phyloP scores from a whole-genome alignment of 2,797 vertebrate species.

The Austrolebias charrua region DNA sequence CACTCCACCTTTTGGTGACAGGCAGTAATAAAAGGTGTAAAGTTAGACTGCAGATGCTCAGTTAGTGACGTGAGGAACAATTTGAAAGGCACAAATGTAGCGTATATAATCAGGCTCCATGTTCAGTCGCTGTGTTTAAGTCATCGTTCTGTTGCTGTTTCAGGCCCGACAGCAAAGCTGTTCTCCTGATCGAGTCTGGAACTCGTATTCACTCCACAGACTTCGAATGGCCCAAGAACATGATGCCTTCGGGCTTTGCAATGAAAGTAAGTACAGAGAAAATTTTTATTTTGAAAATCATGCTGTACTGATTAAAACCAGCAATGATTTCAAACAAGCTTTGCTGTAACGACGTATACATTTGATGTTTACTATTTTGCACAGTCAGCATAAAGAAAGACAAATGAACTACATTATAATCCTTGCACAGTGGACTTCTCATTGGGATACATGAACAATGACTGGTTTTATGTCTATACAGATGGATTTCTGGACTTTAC shows the following conservation, averaged over 20 bases:
- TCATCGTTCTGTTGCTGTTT: conserved; percentile 15
- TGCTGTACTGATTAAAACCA: background rate
- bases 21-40: too few species aligned
- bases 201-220: conserved; percentile 94
- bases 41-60: too few species aligned
- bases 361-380: background rate
- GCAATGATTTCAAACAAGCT: background rate
- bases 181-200: conserved; percentile 93
- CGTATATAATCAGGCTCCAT: background rate
- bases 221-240: conserved; percentile 98
- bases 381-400: background rate
- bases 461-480: too few species aligned
- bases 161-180: conserved; percentile 92
- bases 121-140: background rate
- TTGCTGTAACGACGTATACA: background rate
- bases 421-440: background rate
- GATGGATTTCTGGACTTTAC: background rate
- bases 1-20: too few species aligned
- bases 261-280: conserved; percentile 88
- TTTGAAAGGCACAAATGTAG: too few species aligned
- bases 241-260: conserved; percentile 97
- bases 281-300: background rate
- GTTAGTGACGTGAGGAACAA: too few species aligned
- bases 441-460: background rate
- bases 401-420: too few species aligned